Percentiles rank a stretch among this genome's conserved stretches.
Evolutionary conservation across 2,797 vertebrate genomes (phyloP).

Genomic region (Graptemys geographica): DNA sequence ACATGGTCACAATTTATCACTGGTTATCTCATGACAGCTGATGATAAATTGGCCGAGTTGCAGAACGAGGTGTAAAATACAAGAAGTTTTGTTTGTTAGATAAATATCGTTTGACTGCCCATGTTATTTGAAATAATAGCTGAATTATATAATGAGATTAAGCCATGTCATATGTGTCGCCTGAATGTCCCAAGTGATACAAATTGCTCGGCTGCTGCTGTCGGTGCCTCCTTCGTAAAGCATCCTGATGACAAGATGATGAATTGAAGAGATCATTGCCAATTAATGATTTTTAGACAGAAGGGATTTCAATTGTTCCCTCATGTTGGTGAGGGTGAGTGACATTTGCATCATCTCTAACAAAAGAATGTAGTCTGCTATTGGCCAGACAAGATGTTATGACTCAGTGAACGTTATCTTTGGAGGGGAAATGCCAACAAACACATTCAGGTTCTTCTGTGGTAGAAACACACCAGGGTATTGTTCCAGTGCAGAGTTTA

Average conservation of each 20-base stretch:
- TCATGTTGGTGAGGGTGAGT: slow-evolving; percentile 60
- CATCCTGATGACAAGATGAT: slow-evolving; percentile 71
- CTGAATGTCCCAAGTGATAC: slow-evolving; percentile 13
- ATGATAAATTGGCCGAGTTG: neutral
- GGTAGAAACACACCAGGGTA: neutral
- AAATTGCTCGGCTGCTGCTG: slow-evolving; percentile 57
- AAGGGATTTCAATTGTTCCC: slow-evolving; percentile 66
- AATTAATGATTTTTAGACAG: slow-evolving; percentile 73
- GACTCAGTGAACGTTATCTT: slow-evolving; percentile 53
- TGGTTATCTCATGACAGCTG: neutral
- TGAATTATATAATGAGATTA: slow-evolving; percentile 57
- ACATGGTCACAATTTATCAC: slow-evolving; percentile 21
- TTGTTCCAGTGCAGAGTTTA: neutral
- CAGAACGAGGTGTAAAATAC: slow-evolving; percentile 5
- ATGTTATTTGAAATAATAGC: neutral
- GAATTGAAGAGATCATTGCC: slow-evolving; percentile 58
- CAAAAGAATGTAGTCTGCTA: slow-evolving; percentile 15
- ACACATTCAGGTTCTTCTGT: slow-evolving; percentile 13
- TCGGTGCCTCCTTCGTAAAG: slow-evolving; percentile 59
- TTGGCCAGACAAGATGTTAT: slow-evolving; percentile 34
- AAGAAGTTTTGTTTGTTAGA: slow-evolving; percentile 10
- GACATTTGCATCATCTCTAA: slow-evolving; percentile 57
- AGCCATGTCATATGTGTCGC: slow-evolving; percentile 48
- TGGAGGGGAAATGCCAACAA: slow-evolving; percentile 40
- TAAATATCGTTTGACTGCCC: slow-evolving; percentile 10